These are phyloP conservation scores for Zootermopsis nevadensis DNA, from an alignment of 2,888 invertebrate species.

Conservation along the genomic window DNA sequence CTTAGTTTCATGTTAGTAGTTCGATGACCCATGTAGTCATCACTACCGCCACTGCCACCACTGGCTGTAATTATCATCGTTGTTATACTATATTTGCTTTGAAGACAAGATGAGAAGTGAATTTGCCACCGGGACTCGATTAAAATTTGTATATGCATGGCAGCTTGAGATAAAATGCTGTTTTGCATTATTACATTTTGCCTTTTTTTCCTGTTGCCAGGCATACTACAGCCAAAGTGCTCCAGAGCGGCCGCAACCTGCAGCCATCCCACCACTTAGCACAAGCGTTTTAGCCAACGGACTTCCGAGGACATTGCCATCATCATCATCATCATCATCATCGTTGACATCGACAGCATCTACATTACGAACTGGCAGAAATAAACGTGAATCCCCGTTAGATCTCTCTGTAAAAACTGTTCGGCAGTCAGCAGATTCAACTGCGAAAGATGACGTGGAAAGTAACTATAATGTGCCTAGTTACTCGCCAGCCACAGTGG, in stretches of 20 bases:
- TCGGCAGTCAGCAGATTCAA: conserved; percentile 88
- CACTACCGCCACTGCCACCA: no score
- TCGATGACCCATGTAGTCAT: no score
- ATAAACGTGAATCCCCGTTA: conserved; percentile 81
- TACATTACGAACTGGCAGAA: conserved; percentile 54
- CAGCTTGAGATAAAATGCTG: no score
- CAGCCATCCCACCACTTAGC: conserved; percentile 12
- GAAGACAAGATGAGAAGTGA: no score
- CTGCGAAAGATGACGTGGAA: conserved; percentile 76
- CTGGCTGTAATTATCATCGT: no score
- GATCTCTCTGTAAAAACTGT: conserved; percentile 92
- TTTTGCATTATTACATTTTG: neutral
- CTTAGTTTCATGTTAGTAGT: no score
- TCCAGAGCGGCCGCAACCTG: conserved; percentile 17
- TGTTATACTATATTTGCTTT: no score
- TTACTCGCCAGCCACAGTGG: conserved; percentile 49
- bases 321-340: conserved; percentile 41
- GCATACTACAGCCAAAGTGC: conserved; percentile 18
- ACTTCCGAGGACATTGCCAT: conserved; percentile 37
- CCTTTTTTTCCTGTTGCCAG: neutral
- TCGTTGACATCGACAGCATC: conserved; percentile 33
- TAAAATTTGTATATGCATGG: no score
- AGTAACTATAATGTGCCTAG: conserved; percentile 53
- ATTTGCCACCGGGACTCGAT: no score
- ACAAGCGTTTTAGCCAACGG: conserved; percentile 40